Evolutionary conservation across 2,113 vertebrate genomes (phyloP).

Genomic region (Erythrolamprus reginae): DNA sequence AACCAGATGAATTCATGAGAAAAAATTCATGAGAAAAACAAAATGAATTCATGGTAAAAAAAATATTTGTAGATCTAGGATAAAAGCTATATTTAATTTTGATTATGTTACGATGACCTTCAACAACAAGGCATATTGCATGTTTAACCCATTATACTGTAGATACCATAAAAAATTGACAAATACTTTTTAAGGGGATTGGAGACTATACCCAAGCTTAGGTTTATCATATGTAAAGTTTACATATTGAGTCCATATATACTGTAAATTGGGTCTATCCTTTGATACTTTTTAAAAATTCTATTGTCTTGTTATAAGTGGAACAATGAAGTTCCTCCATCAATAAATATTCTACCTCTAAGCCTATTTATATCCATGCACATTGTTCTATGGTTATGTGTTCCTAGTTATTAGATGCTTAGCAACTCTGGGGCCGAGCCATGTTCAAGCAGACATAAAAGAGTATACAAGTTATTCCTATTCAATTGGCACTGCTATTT

Average conservation of each 20-base stretch:
- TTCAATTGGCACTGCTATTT: conserved; percentile 3
- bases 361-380: background rate
- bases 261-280: too few species aligned
- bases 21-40: background rate
- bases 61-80: background rate
- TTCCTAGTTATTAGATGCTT: background rate
- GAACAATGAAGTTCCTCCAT: background rate
- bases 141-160: background rate
- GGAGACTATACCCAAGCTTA: background rate
- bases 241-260: background rate
- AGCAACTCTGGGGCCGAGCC: background rate
- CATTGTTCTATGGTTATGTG: background rate
- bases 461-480: background rate
- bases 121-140: background rate
- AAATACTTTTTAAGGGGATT: background rate
- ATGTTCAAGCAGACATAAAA: background rate
- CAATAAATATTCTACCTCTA: background rate
- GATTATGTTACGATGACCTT: background rate
- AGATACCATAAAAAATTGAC: background rate
- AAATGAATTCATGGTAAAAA: background rate
- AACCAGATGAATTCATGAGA: background rate
- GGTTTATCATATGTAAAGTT: background rate
- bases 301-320: background rate
- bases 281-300: background rate
- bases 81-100: background rate